Base-by-base conservation (phyloP, 64 coral and sea anemone species). In the Actinia tenebrosa region DNA sequence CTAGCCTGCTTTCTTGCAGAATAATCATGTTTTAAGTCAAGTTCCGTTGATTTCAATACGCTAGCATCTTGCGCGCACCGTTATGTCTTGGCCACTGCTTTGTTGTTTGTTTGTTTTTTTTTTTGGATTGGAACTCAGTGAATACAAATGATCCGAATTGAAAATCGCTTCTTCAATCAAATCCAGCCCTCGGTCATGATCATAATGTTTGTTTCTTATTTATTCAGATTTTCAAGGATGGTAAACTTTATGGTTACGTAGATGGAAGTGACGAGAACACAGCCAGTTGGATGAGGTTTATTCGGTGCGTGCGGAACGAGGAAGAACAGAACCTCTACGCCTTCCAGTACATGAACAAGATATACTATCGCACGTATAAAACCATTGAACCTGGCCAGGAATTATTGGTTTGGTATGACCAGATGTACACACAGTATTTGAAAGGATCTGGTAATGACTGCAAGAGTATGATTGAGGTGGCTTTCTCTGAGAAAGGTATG, bases 331-430 rank as follows among this genome's bases (percentile, higher is more conserved):
- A 91, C 79, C 86, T 91, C 44, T 87, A 64, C 22, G 90, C 90
- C 7, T 91, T 91, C 16, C 90, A 91, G 78, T 91, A 91, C 56
- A 53, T 30, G 25, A 75, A 84, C 77, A 87, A 91, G 59, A 87
- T 91, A 53, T 91, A 87, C 26, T 91, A 91, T 78, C 78, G 85
- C 60, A 80, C 90, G 20, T 82, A 87, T 17, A 87, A 45, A 56
- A 86, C 86, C 85, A 87, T 91, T 18, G 72, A 85, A 25, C 26
- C 86, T 16, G 84, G 85, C 13, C 37, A 45, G 25, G 90, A 91
- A 66, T 69, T 91, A 26, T 43, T 91, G 80, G 90, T 91, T 52
- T 91, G 90, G 90, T 91, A 91, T 86, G 90, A 91, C 78, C 55
- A 87, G 0, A 87, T 69, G 50, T 91, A 85, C 46, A 61, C 83